Conservation (phyloP, 2,888 invertebrate genomes). For the Sinhomidia bicolor region DNA sequence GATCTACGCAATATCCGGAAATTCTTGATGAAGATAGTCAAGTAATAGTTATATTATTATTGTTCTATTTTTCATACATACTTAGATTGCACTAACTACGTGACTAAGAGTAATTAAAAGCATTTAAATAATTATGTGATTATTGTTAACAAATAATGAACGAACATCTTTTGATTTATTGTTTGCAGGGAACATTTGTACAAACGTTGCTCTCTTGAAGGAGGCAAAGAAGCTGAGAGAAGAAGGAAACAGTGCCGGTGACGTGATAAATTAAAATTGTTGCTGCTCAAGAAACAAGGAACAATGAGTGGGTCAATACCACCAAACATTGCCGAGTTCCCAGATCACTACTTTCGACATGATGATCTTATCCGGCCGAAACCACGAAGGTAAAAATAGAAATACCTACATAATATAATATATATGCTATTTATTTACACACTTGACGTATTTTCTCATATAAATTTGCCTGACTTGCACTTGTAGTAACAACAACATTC, state of each 20-base stretch:
- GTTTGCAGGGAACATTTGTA: conserved; percentile 40
- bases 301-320: conserved; percentile 71
- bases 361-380: conserved; percentile 80
- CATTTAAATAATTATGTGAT: background rate
- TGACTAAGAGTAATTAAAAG: conserved; percentile 20
- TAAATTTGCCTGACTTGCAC: background rate
- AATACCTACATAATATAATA: too few species aligned
- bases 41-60: background rate
- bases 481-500: background rate
- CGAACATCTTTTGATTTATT: background rate
- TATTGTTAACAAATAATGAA: background rate
- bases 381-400: conserved; percentile 77
- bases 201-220: background rate
- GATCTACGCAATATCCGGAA: conserved; percentile 13
- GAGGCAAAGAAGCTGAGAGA: background rate
- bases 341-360: conserved; percentile 79
- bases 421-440: background rate
- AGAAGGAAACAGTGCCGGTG: background rate
- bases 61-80: background rate
- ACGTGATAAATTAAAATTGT: conserved; percentile 42
- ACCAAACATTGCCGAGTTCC: conserved; percentile 78
- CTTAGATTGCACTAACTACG: conserved; percentile 1
- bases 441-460: conserved; percentile 1
- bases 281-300: background rate
- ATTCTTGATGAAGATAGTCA: background rate